phyloP scores from a whole-genome alignment of 2,888 invertebrate genomes.

The Ametastegia equiseti region DNA sequence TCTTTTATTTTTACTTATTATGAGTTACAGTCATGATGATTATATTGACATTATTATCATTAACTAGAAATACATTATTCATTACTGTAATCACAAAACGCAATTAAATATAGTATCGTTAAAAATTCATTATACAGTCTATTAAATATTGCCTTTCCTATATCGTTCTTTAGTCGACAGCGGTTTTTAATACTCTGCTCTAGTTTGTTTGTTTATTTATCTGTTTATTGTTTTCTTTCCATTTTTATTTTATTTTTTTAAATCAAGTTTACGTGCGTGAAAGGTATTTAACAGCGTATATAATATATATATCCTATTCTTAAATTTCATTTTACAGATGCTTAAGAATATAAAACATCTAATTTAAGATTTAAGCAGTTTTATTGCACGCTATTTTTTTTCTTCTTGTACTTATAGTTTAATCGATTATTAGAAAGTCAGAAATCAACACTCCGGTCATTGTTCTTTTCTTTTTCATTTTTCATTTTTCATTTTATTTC shows the following conservation, averaged over 20 bases:
- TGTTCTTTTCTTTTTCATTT: not conserved
- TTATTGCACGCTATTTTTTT: constrained; percentile 29
- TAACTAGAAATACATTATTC: constrained; percentile 45
- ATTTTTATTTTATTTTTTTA: no score
- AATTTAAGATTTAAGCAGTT: not conserved
- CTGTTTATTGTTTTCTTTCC: no score
- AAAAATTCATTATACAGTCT: constrained; percentile 50
- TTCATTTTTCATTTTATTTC: no score
- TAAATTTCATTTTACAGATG: not conserved
- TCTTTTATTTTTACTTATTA: constrained; percentile 55
- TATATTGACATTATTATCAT: constrained; percentile 50
- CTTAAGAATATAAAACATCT: not conserved
- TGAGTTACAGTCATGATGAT: constrained; percentile 60
- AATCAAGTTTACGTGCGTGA: not conserved
- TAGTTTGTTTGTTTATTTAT: no score
- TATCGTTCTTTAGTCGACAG: not conserved
- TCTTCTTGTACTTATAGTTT: not conserved
- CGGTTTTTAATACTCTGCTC: not conserved
- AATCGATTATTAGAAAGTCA: not conserved
- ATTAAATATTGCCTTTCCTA: constrained; percentile 42
- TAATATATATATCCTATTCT: not conserved
- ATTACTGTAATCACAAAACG: constrained; percentile 53
- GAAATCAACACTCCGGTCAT: not conserved
- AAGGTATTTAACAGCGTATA: not conserved
- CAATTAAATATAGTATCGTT: constrained; percentile 48